Conservation (phyloP, 2,113 vertebrate genomes). For the Thomomys bottae region DNA sequence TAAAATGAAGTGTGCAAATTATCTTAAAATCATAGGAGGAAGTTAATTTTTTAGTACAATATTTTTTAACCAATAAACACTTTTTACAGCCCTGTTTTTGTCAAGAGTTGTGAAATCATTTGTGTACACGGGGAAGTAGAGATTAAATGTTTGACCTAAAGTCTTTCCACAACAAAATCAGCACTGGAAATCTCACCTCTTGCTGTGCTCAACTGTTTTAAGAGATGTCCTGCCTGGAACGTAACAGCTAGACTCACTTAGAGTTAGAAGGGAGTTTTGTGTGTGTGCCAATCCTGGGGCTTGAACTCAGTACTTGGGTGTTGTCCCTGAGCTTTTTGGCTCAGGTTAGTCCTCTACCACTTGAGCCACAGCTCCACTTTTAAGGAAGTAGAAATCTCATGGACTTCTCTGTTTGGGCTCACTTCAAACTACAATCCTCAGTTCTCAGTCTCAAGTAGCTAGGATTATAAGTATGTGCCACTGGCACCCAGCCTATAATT, state of each 20-base stretch:
- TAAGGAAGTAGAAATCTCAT: too few relatives aligned
- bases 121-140: slow-evolving; percentile 58
- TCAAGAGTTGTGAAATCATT: slow-evolving; percentile 72
- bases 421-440: too few relatives aligned
- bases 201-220: slow-evolving; percentile 58
- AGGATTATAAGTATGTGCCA: too few relatives aligned
- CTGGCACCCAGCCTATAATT: neutral
- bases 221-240: slow-evolving; percentile 51
- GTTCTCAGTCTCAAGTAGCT: too few relatives aligned
- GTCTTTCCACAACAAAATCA: slow-evolving; percentile 41
- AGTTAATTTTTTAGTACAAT: slow-evolving; percentile 60
- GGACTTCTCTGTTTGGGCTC: too few relatives aligned
- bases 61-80: slow-evolving; percentile 71
- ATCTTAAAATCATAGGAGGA: slow-evolving; percentile 51
- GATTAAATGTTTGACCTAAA: slow-evolving; percentile 49
- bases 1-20: slow-evolving; percentile 44
- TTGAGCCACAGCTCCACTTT: too few relatives aligned
- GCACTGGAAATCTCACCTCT: slow-evolving; percentile 59
- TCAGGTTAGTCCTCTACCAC: too few relatives aligned
- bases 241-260: slow-evolving; percentile 31
- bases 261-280: neutral
- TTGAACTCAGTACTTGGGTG: too few relatives aligned
- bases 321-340: too few relatives aligned
- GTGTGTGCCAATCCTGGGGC: too few relatives aligned
- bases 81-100: slow-evolving; percentile 75